Evolutionary conservation across 2,797 vertebrate species (phyloP).

Genomic region (Microctenopoma stevenorrisi): DNA sequence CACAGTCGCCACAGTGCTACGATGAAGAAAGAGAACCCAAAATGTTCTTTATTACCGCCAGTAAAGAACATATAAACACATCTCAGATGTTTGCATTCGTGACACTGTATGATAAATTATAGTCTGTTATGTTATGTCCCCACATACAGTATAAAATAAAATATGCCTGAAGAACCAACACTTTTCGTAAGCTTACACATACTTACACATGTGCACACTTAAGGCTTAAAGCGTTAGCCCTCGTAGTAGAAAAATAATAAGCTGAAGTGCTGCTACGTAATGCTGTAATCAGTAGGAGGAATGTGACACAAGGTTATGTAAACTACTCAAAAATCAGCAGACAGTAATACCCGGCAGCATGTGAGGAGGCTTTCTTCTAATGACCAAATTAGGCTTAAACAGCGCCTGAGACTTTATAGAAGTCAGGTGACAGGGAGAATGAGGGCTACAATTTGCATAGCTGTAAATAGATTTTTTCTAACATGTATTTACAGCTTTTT

Average conservation of each 20-base stretch:
- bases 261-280: constrained; percentile 45
- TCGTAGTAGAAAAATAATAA: constrained; percentile 32
- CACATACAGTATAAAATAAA: not conserved
- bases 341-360: constrained; percentile 39
- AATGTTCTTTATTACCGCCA: no score
- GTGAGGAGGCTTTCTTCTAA: constrained; percentile 29
- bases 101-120: constrained; percentile 3
- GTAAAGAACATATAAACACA: not conserved
- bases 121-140: not conserved
- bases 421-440: constrained; percentile 18
- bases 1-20: no score
- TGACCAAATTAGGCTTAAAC: constrained; percentile 49
- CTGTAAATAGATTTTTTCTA: no score
- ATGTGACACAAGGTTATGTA: constrained; percentile 65
- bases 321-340: constrained; percentile 49
- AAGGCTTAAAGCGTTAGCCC: constrained; percentile 31
- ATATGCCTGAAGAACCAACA: not conserved
- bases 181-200: constrained; percentile 7
- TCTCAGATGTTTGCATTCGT: constrained; percentile 10
- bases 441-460: no score
- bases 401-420: constrained; percentile 17
- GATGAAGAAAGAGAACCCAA: no score
- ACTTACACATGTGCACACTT: constrained; percentile 9
- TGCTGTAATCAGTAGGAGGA: constrained; percentile 59
- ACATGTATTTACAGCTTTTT: no score